A percentile compares a stretch with the other conserved stretches of the same genome.
Conservation (phyloP, 1,140 invertebrate species). For the Drosophila kurseongensis region DNA sequence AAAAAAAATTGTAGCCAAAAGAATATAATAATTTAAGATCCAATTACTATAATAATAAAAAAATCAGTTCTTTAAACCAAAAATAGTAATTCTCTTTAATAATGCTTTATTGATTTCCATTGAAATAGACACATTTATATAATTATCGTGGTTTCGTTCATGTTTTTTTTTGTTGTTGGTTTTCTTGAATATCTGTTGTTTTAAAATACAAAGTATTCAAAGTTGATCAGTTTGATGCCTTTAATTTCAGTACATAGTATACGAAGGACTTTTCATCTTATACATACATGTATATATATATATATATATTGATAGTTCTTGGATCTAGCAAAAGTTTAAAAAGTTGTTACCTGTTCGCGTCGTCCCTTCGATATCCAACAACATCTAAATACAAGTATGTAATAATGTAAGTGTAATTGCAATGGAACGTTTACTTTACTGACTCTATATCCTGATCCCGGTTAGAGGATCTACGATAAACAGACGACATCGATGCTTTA, state of each 20-base stretch:
- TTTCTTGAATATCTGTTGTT: slow-evolving; percentile 53
- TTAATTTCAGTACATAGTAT: slow-evolving; percentile 82
- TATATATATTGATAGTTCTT: slow-evolving; percentile 59
- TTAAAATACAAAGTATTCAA: slow-evolving; percentile 81
- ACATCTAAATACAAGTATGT: slow-evolving; percentile 75
- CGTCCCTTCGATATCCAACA: slow-evolving; percentile 54
- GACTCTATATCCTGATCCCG: slow-evolving; percentile 47
- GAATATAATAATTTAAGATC: not conserved
- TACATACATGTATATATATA: slow-evolving; percentile 53
- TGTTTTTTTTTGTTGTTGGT: slow-evolving; percentile 36
- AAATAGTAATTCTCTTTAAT: slow-evolving; percentile 16
- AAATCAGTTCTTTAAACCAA: not conserved
- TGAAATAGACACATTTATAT: slow-evolving; percentile 80
- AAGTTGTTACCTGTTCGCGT: slow-evolving; percentile 54
- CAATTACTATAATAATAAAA: too few relatives aligned
- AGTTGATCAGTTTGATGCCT: slow-evolving; percentile 67
- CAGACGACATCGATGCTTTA: slow-evolving; percentile 53
- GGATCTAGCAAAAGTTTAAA: slow-evolving; percentile 67
- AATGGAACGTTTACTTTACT: slow-evolving; percentile 71
- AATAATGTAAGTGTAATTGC: slow-evolving; percentile 68
- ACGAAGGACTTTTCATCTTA: slow-evolving; percentile 79
- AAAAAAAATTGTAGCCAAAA: not conserved
- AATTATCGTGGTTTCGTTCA: slow-evolving; percentile 61
- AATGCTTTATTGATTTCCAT: slow-evolving; percentile 81
- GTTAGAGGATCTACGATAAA: slow-evolving; percentile 41